These are phyloP conservation scores for Drosophila tanythrix DNA, from an alignment of 2,888 invertebrate genomes.

Conservation along the genomic window DNA sequence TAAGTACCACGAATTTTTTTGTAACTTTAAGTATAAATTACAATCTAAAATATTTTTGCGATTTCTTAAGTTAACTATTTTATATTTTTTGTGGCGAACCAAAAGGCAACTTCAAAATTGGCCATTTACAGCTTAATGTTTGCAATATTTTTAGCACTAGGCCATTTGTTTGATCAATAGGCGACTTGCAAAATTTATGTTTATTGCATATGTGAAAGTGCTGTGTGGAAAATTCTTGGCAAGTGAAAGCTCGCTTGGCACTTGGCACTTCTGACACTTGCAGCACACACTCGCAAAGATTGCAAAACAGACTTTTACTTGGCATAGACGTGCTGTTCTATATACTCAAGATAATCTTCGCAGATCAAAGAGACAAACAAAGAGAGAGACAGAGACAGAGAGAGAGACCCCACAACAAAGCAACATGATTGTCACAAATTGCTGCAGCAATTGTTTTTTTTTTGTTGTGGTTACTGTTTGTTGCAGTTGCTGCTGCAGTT, in stretches of 20 bases:
- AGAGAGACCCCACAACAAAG: slow-evolving; percentile 23
- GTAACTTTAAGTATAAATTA: background rate
- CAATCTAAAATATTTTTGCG: background rate
- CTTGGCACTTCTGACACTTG: slow-evolving; percentile 60
- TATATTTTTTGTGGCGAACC: background rate
- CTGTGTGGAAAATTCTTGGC: slow-evolving; percentile 64
- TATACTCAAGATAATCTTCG: slow-evolving; percentile 33
- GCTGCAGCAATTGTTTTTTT: slow-evolving; percentile 48
- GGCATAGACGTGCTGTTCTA: slow-evolving; percentile 50
- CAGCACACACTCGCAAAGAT: slow-evolving; percentile 28
- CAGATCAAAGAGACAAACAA: background rate
- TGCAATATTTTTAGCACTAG: slow-evolving; percentile 20
- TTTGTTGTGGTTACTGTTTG: slow-evolving; percentile 15
- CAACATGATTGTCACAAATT: slow-evolving; percentile 75
- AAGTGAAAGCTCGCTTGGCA: slow-evolving; percentile 65
- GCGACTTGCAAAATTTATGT: slow-evolving; percentile 39
- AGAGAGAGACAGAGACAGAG: background rate
- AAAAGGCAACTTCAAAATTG: slow-evolving; percentile 18
- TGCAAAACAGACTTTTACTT: slow-evolving; percentile 60
- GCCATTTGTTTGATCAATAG: slow-evolving; percentile 69
- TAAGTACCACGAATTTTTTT: background rate
- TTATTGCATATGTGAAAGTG: slow-evolving; percentile 70
- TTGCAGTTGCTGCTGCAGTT: slow-evolving; percentile 20
- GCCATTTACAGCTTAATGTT: slow-evolving; percentile 1
- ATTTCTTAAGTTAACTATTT: background rate